Evolutionary conservation across 2,113 vertebrate species (phyloP), one percentile per base, ranked within the genome.

Genomic region (Epinephelus moara): DNA sequence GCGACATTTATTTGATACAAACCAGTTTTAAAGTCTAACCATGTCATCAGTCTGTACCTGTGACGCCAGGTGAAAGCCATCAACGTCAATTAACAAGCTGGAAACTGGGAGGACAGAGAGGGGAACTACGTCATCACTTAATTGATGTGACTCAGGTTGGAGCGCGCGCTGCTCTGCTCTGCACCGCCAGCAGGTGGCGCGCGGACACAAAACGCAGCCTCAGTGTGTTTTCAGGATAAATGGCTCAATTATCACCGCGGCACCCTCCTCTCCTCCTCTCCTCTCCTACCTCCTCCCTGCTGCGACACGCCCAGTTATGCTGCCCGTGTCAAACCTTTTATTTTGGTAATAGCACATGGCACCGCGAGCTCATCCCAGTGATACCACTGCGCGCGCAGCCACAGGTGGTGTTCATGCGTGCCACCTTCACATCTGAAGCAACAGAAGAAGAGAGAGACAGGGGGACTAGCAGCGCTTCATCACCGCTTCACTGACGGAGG

Each of bases 301-400:
- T 5, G 57, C 6, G 90, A 86, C 93, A 85, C 93, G 88, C 94
- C 94, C 90, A 83, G 53, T 18, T 14, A 33, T 55, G 56, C 74
- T 60, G 82, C 60, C 50, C 40, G 55, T 79, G 92, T 87, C 89
- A 82, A 13, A 63, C 60, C 82, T 75, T 91, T 92, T 94, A 94
- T 95, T 95, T 93, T 95, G 91, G 92, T 92, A 61, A 79, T 55
- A 79, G 89, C 94, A 94, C 94, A 93, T 95, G 94, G 94, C 89
- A 88, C 19, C 27, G 71, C 63, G 79, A 90, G 61, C 81, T 60
- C 75, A 52, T 73, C 74, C 61, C 50, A 0, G 67, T 69, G 64
- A 69, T 21, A 53, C 13, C 69, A 50, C 12, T 59, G 77, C 74
- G 84, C 78, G 82, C 72, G 86, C 75, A 77, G 74, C 72, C 84